Evolutionary conservation across 2,113 vertebrate species (phyloP).

Genomic region (Aix galericulata): DNA sequence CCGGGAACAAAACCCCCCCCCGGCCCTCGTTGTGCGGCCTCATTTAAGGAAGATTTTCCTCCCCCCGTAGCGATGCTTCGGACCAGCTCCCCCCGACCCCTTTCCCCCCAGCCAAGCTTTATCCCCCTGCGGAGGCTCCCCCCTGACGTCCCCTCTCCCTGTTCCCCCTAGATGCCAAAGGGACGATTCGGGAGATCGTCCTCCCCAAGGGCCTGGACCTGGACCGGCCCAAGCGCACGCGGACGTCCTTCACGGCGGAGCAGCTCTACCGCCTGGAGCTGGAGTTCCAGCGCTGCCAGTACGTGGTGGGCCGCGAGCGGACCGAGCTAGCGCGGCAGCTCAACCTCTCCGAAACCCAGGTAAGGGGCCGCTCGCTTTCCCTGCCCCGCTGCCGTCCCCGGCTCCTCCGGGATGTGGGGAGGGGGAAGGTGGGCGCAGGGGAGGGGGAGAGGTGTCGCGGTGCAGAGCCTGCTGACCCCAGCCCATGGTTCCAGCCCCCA

Average conservation of each 20-base stretch:
- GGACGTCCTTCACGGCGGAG: constrained; percentile 95
- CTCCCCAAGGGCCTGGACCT: constrained; percentile 93
- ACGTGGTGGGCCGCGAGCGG: constrained; percentile 93
- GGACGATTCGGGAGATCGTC: constrained; percentile 95
- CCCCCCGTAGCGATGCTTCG: background rate
- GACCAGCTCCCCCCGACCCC: background rate
- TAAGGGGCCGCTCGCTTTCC: constrained; percentile 39
- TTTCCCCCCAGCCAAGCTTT: too few relatives aligned
- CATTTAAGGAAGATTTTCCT: background rate
- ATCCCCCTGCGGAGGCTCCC: background rate
- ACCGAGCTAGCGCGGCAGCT: constrained; percentile 92
- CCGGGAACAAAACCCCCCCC: background rate
- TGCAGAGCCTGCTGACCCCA: background rate
- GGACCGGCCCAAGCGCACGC: constrained; percentile 93
- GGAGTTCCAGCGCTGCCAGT: constrained; percentile 96
- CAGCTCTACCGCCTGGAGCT: constrained; percentile 95
- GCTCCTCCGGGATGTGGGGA: background rate
- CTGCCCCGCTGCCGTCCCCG: too few relatives aligned
- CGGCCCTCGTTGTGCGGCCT: background rate
- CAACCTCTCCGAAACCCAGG: constrained; percentile 95
- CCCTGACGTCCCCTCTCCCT: background rate
- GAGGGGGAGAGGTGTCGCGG: too few relatives aligned
- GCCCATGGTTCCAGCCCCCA: accelerated
- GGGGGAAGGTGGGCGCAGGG: background rate
- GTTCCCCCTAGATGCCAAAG: constrained; percentile 87